Conservation (phyloP, 2,888 invertebrate species). For the Entomobrya proxima region DNA sequence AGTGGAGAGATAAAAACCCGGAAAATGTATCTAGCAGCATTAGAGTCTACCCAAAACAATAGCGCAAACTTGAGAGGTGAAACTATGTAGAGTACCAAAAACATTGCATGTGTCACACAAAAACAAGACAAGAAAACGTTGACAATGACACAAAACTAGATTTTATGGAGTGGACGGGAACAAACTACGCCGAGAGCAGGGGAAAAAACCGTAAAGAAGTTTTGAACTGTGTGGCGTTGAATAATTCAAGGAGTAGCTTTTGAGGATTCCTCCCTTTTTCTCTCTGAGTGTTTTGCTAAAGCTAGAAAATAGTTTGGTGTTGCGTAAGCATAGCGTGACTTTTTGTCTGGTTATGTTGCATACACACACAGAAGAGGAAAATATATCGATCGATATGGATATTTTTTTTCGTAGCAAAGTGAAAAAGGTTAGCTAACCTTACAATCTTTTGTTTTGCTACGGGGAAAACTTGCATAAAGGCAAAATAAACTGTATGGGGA, state of each 20-base stretch:
- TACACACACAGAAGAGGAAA: background rate
- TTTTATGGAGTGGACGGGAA: background rate
- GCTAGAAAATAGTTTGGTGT: background rate
- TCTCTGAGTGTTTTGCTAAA: background rate
- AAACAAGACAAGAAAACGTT: background rate
- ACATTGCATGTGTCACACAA: too few relatives aligned
- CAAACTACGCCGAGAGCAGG: background rate
- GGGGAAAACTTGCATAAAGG: background rate
- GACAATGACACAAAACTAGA: background rate
- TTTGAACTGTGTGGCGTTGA: conserved; percentile 37
- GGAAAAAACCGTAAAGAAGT: background rate
- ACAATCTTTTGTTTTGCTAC: conserved; percentile 10
- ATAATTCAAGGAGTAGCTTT: conserved; percentile 49
- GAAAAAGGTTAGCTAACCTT: conserved; percentile 50
- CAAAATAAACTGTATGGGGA: too few relatives aligned
- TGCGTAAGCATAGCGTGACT: conserved; percentile 40
- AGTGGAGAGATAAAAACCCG: too few relatives aligned
- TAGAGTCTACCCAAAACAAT: too few relatives aligned
- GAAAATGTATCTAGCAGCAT: too few relatives aligned
- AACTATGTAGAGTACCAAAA: too few relatives aligned
- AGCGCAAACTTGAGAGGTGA: too few relatives aligned
- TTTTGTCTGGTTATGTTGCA: conserved; percentile 16
- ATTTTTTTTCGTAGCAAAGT: conserved; percentile 44
- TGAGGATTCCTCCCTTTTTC: background rate
- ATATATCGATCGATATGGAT: conserved; percentile 62